A percentile compares a stretch with the other conserved stretches of the same genome.
Evolutionary conservation across 2,888 invertebrate genomes (phyloP).

Genomic region (Trichogramma evanescens): DNA sequence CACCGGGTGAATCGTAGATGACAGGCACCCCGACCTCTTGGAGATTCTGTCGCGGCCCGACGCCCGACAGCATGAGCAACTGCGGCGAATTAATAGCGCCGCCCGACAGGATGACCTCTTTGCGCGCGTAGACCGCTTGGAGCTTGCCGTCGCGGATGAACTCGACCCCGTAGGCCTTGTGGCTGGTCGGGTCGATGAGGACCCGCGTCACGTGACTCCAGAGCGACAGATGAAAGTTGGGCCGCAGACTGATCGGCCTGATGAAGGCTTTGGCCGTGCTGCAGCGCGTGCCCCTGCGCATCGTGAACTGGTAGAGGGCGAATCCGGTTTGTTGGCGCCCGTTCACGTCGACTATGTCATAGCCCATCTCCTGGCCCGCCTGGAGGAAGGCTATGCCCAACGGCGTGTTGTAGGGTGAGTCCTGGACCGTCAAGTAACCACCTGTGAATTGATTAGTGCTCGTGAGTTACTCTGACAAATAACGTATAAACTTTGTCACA

Average conservation of each 20-base stretch:
- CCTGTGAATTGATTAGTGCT: conserved; percentile 49
- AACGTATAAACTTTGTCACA: neutral
- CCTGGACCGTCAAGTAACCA: conserved; percentile 71
- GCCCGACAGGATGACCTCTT: conserved; percentile 78
- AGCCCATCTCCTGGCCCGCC: conserved; percentile 89
- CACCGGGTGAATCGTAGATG: conserved; percentile 71
- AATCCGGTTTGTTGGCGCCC: conserved; percentile 82
- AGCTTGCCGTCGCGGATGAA: conserved; percentile 62
- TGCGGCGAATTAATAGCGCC: conserved; percentile 91
- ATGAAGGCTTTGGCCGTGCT: conserved; percentile 81
- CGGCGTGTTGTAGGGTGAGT: conserved; percentile 73
- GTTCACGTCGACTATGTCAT: conserved; percentile 78
- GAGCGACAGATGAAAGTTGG: conserved; percentile 75
- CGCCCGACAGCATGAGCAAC: conserved; percentile 83
- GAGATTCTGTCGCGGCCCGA: conserved; percentile 73
- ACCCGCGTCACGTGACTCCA: conserved; percentile 74
- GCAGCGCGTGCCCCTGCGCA: conserved; percentile 75
- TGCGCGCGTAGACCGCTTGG: conserved; percentile 61
- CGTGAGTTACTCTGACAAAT: too few species aligned
- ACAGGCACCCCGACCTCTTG: conserved; percentile 65
- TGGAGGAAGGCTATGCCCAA: conserved; percentile 77
- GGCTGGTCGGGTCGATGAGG: conserved; percentile 63
- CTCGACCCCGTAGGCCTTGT: conserved; percentile 73
- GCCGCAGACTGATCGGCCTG: conserved; percentile 67
- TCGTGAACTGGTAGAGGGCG: conserved; percentile 81